Percentiles rank a stretch among this genome's conserved stretches.
Evolutionary conservation across 2,888 invertebrate species (phyloP).

Genomic region (Ophion ellenae): DNA sequence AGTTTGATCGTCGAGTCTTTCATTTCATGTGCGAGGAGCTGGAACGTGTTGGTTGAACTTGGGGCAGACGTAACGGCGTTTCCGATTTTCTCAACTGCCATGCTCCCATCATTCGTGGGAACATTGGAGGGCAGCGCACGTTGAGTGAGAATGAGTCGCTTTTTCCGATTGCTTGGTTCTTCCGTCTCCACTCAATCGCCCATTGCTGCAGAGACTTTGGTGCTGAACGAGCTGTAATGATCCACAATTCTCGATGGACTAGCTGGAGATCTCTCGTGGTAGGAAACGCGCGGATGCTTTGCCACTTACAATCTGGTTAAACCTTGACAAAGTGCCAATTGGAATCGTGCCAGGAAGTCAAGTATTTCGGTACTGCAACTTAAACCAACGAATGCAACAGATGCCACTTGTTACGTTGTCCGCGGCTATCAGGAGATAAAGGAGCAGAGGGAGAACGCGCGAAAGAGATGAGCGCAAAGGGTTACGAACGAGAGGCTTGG

Average conservation of each 20-base stretch:
- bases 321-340: conserved; percentile 79
- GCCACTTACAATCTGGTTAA: conserved; percentile 56
- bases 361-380: conserved; percentile 76
- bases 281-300: conserved; percentile 40
- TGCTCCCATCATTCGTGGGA: neutral
- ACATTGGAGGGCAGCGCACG: neutral
- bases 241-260: conserved; percentile 11
- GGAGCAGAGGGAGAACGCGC: neutral
- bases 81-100: neutral
- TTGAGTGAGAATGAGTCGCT: neutral
- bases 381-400: conserved; percentile 81
- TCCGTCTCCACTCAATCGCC: conserved; percentile 1
- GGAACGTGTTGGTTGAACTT: neutral
- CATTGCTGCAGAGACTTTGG: conserved; percentile 15
- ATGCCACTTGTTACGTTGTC: conserved; percentile 82
- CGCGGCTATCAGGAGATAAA: conserved; percentile 39
- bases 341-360: conserved; percentile 80
- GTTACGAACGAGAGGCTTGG: neutral
- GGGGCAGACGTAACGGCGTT: neutral
- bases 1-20: neutral
- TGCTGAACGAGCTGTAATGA: conserved; percentile 46
- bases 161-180: conserved; percentile 3
- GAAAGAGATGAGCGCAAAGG: neutral
- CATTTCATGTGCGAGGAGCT: neutral
- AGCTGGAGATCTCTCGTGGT: conserved; percentile 28